Conservation (phyloP, 2,888 invertebrate genomes). For the Temnothorax rugatulus region DNA sequence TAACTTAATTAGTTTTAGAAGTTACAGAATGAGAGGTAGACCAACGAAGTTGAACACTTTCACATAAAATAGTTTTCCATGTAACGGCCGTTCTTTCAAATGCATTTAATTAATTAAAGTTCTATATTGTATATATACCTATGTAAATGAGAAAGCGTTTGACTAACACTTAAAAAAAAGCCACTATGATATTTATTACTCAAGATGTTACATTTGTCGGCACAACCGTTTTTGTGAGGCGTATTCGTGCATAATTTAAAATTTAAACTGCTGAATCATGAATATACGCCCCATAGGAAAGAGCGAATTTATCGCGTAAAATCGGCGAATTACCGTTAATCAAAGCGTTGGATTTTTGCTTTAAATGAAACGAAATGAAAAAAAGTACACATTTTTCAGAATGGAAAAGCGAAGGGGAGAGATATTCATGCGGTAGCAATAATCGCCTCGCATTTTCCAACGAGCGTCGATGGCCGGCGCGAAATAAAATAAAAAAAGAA, state of each 20-base stretch:
- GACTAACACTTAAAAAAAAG: not conserved
- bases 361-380: constrained; percentile 46
- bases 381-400: constrained; percentile 30
- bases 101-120: constrained; percentile 45
- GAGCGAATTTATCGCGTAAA: constrained; percentile 14
- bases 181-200: not conserved
- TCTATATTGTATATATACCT: not conserved
- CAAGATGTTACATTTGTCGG: constrained; percentile 21
- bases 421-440: constrained; percentile 52
- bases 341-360: constrained; percentile 46
- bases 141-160: not conserved
- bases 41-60: constrained; percentile 36
- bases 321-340: constrained; percentile 49
- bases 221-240: not conserved
- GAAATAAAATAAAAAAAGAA: constrained; percentile 46
- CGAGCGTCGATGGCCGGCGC: constrained; percentile 45
- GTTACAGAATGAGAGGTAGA: constrained; percentile 41
- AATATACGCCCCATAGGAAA: constrained; percentile 8
- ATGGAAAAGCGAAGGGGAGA: constrained; percentile 21
- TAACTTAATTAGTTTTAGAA: constrained; percentile 51
- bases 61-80: constrained; percentile 28
- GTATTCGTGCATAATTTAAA: constrained; percentile 4
- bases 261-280: constrained; percentile 25
- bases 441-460: constrained; percentile 49
- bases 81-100: constrained; percentile 31